These are phyloP conservation scores for Eupithecia tripunctaria DNA, from an alignment of 2,888 invertebrate genomes.

Conservation along the genomic window DNA sequence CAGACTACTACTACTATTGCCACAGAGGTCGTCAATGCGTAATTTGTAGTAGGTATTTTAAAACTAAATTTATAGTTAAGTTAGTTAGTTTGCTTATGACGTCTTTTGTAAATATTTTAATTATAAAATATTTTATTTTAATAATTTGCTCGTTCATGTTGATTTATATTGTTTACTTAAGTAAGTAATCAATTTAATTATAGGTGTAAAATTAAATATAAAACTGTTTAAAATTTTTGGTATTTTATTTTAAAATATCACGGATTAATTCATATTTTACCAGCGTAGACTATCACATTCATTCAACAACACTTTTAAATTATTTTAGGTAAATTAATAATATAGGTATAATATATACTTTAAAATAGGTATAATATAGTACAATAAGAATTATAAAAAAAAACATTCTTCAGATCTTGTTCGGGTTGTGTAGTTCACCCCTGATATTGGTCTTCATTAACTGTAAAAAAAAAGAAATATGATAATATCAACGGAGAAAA, in stretches of 20 bases:
- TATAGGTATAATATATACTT: background rate
- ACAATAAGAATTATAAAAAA: no score
- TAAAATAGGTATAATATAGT: background rate
- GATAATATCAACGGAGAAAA: no score
- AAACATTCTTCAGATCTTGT: slow-evolving; percentile 37
- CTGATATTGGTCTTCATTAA: slow-evolving; percentile 76
- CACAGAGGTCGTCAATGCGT: no score
- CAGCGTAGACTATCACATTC: background rate
- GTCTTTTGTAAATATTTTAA: background rate
- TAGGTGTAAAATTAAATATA: background rate
- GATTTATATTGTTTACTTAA: background rate
- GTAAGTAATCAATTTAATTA: no score
- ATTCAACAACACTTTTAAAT: background rate
- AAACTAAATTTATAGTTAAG: background rate
- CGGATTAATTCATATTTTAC: background rate
- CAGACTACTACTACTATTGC: no score
- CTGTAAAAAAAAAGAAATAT: slow-evolving; percentile 56
- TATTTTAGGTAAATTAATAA: no score
- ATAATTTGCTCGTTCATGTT: background rate
- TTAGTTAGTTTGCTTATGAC: background rate
- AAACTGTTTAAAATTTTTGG: background rate
- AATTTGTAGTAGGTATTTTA: no score
- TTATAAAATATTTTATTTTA: no score
- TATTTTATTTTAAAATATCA: background rate
- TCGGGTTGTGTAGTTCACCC: slow-evolving; percentile 70